Evolutionary conservation across 1,140 invertebrate genomes (phyloP).

Genomic region (Cyrtorhinus lividipennis): DNA sequence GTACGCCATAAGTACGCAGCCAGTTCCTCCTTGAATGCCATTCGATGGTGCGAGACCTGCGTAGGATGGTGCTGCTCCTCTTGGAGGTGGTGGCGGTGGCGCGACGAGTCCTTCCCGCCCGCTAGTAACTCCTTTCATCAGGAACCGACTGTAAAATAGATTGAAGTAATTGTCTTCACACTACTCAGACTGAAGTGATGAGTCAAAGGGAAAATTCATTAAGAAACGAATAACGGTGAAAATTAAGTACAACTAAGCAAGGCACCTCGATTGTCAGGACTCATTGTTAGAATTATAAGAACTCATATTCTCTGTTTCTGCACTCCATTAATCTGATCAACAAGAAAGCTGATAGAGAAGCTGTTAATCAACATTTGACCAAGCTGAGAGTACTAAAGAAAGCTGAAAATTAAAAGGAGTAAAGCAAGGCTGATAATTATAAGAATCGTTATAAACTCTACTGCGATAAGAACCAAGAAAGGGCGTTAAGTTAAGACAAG

Average conservation of each 20-base stretch:
- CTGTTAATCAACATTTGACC: neutral
- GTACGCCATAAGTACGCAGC: slow-evolving; percentile 79
- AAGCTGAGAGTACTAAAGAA: neutral
- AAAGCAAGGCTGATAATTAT: too few species aligned
- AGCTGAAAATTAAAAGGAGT: too few species aligned
- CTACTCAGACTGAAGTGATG: neutral
- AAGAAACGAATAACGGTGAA: neutral
- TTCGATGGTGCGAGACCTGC: neutral
- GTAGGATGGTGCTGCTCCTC: slow-evolving; percentile 30
- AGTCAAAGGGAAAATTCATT: neutral
- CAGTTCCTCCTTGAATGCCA: slow-evolving; percentile 29
- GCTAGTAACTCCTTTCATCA: slow-evolving; percentile 16
- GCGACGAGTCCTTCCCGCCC: slow-evolving; percentile 18
- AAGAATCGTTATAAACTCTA: too few species aligned
- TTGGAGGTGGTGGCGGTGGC: slow-evolving; percentile 26
- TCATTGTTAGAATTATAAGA: too few species aligned
- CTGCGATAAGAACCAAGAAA: too few species aligned
- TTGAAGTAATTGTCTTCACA: too few species aligned
- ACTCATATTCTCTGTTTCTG: too few species aligned
- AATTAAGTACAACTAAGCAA: too few species aligned
- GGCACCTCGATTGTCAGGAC: too few species aligned
- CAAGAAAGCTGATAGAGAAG: neutral
- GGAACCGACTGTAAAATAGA: slow-evolving; percentile 15
- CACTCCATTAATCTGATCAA: too few species aligned
- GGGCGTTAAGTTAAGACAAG: too few species aligned